phyloP scores from a whole-genome alignment of 2,888 invertebrate species.

The Drosophila subquinaria region DNA sequence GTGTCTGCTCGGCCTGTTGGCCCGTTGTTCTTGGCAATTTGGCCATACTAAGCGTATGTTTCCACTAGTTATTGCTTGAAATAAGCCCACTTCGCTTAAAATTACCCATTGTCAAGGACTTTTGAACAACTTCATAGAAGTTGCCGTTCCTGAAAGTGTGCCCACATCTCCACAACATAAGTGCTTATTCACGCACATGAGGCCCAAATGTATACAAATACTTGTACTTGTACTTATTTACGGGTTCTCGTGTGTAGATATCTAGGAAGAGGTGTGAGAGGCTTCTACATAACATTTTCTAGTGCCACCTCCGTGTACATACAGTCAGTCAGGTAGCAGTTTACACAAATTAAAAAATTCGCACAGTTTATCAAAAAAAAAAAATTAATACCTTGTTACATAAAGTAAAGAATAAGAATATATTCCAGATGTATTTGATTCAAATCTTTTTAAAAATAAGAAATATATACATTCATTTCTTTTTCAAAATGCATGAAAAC shows the following conservation, averaged over 20 bases:
- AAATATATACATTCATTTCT: too few species aligned
- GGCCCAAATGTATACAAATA: neutral
- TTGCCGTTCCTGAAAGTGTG: conserved; percentile 42
- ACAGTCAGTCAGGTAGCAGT: too few species aligned
- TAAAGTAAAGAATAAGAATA: too few species aligned
- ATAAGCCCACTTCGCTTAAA: conserved; percentile 61
- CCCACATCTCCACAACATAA: conserved; percentile 10
- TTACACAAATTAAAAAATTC: too few species aligned
- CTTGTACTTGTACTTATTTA: conserved; percentile 6
- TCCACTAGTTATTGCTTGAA: conserved; percentile 38
- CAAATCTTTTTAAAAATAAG: too few species aligned
- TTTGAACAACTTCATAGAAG: conserved; percentile 68
- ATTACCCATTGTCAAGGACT: conserved; percentile 73
- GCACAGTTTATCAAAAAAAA: too few species aligned
- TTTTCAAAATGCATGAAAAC: neutral
- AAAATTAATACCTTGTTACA: too few species aligned
- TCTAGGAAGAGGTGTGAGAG: neutral
- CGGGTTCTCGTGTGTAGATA: neutral
- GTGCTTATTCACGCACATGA: conserved; percentile 3
- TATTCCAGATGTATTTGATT: too few species aligned
- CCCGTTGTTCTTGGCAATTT: conserved; percentile 4
- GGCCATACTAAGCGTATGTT: conserved; percentile 6
- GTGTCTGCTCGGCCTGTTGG: conserved; percentile 21
- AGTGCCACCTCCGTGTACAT: neutral
- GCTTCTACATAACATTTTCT: neutral